Percentiles rank a stretch among this genome's conserved stretches.
phyloP scores from a whole-genome alignment of 2,888 invertebrate genomes.

The Noctuana brunneofusca region DNA sequence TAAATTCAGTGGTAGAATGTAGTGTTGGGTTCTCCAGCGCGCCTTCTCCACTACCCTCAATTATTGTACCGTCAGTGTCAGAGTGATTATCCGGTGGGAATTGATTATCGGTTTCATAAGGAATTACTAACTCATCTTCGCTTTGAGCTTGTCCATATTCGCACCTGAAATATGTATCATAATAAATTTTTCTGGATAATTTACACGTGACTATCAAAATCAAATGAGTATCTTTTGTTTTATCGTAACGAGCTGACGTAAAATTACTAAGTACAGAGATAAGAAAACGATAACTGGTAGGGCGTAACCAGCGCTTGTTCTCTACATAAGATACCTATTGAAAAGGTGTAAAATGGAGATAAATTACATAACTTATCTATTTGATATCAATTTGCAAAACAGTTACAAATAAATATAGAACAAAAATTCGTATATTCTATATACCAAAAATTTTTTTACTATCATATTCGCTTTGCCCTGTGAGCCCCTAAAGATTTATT shows the following conservation, averaged over 20 bases:
- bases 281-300: conserved; percentile 70
- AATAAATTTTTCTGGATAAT: conserved; percentile 18
- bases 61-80: conserved; percentile 49
- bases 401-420: not conserved
- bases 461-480: too few species aligned
- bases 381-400: not conserved
- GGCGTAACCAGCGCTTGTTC: conserved; percentile 55
- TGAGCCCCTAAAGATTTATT: too few species aligned
- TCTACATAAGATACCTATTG: conserved; percentile 30
- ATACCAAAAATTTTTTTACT: too few species aligned
- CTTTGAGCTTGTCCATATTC: conserved; percentile 56
- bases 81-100: conserved; percentile 65
- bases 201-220: conserved; percentile 62
- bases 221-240: conserved; percentile 51
- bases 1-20: conserved; percentile 47
- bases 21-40: conserved; percentile 51
- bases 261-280: conserved; percentile 66
- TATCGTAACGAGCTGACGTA: conserved; percentile 71
- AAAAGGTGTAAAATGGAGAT: conserved; percentile 7
- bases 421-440: not conserved
- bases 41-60: conserved; percentile 64
- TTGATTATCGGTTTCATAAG: conserved; percentile 68
- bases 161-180: conserved; percentile 46
- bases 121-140: conserved; percentile 63
- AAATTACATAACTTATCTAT: conserved; percentile 12